Evolutionary conservation across 1,140 invertebrate species (phyloP), one percentile per base, ranked within the genome.

Genomic region (Drosophila santomea): DNA sequence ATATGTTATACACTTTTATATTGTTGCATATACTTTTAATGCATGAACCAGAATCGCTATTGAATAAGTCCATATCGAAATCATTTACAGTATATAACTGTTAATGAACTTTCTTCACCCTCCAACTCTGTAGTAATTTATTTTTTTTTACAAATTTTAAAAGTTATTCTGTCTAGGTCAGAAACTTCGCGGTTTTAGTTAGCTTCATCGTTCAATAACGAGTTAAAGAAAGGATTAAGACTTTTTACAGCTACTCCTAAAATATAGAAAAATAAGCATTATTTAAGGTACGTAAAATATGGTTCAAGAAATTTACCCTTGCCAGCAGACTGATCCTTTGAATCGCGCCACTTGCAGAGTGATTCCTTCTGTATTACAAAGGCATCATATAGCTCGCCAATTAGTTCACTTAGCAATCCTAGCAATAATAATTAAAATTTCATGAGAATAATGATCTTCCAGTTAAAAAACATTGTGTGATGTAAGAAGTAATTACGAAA

Each of bases 291-390:
- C 8, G 7, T 14, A 14, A 10, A 10, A 32, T 36, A 2, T 25
- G 4, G 14, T 45, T 47, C 17, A 8, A 25, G n/a, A 43, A 63
- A 67, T 5, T 45, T 90, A 92, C 91, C 91, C 54, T 92, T 92
- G 25, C 91, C 91, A 60, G 91, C 89, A 15, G 91, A 91, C 59
- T 92, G 91, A 63, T 92, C 91, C 54, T 91, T 92, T 36, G 91
- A 92, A 62, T 92, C 91, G 11, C 89, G 80, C 91, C 91, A 92
- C 48, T 90, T 91, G 39, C 73, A 81, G n/a, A 92, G 78, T 1
- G 85, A 80, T 44, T 92, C 91, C 39, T 91, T 89, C 11, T 85
- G 84, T 59, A 92, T 92, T 52, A 92, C 83, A 72, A 80, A 78
- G 38, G 41, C 69, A 52, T 92, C 91, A 52, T 92, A 90, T 6